Conservation (phyloP, 2,797 vertebrate genomes). For the Poeciliopsis presidionis region DNA sequence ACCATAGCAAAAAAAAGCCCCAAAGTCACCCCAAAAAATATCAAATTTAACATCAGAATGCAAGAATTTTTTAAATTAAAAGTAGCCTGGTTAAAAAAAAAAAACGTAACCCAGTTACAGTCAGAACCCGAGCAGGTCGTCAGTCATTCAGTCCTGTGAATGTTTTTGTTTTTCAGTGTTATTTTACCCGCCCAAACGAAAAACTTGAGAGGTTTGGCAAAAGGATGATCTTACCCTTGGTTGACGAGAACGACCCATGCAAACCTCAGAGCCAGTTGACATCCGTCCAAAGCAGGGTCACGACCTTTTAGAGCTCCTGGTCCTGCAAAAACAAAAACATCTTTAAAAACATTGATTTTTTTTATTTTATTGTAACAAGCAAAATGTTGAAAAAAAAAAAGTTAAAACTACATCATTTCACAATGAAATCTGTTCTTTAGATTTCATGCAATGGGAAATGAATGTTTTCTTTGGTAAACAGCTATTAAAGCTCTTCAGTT, state of each 20-base stretch:
- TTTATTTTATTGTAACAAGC: neutral
- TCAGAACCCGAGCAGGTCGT: neutral
- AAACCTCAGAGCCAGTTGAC: conserved; percentile 67
- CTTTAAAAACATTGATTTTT: neutral
- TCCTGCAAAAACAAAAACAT: conserved; percentile 51
- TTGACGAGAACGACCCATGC: conserved; percentile 71
- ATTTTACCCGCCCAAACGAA: neutral
- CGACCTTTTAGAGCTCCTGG: conserved; percentile 30
- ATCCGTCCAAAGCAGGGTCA: conserved; percentile 62
- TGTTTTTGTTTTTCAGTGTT: neutral
- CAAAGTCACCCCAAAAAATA: too few relatives aligned
- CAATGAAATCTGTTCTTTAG: too few relatives aligned
- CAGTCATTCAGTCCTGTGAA: neutral
- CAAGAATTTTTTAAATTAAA: too few relatives aligned
- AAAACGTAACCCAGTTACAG: neutral
- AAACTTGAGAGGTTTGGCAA: conserved; percentile 8
- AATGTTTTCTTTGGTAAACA: neutral
- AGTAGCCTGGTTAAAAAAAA: too few relatives aligned
- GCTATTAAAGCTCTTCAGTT: neutral
- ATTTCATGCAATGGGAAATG: neutral
- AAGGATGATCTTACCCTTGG: conserved; percentile 65
- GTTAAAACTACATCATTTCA: neutral
- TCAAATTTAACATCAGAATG: too few relatives aligned
- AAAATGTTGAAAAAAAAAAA: neutral
- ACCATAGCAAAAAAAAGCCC: too few relatives aligned